Percentiles rank a stretch among this genome's conserved stretches.
phyloP scores from a whole-genome alignment of 2,797 vertebrate genomes.

The Xerus rutilus region DNA sequence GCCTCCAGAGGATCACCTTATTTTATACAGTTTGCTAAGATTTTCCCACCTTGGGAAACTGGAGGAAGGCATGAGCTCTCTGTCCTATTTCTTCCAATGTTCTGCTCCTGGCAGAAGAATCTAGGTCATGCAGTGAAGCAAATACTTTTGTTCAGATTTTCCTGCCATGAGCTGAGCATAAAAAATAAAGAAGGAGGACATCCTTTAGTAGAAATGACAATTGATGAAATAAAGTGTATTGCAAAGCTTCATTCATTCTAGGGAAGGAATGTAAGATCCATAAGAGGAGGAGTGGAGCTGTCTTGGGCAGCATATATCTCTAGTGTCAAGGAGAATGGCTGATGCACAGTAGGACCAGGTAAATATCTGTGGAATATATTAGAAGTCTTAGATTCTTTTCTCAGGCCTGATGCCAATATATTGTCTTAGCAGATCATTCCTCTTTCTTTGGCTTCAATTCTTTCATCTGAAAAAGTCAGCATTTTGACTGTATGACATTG shows the following conservation, averaged over 20 bases:
- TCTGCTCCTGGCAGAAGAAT: neutral
- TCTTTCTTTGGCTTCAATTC: neutral
- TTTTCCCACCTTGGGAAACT: neutral
- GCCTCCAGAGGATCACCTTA: neutral
- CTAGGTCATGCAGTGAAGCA: neutral
- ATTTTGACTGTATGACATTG: neutral
- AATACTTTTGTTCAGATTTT: neutral
- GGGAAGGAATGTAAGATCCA: neutral
- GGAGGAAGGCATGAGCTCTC: neutral
- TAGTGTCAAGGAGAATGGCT: neutral
- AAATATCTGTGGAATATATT: neutral
- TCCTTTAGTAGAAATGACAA: neutral
- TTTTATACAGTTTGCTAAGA: neutral
- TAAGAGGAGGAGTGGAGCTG: fast-evolving
- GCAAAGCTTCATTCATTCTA: neutral
- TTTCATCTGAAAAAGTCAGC: neutral
- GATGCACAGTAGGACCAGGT: fast-evolving
- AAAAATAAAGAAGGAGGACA: neutral
- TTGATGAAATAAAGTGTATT: neutral
- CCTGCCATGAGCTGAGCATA: neutral
- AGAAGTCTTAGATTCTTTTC: neutral
- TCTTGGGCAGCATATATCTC: neutral
- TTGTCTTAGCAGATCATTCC: neutral
- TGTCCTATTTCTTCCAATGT: neutral
- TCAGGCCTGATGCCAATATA: neutral